Base-by-base conservation (phyloP, 2,797 vertebrate genomes). In the Lagocephalus sceleratus region DNA sequence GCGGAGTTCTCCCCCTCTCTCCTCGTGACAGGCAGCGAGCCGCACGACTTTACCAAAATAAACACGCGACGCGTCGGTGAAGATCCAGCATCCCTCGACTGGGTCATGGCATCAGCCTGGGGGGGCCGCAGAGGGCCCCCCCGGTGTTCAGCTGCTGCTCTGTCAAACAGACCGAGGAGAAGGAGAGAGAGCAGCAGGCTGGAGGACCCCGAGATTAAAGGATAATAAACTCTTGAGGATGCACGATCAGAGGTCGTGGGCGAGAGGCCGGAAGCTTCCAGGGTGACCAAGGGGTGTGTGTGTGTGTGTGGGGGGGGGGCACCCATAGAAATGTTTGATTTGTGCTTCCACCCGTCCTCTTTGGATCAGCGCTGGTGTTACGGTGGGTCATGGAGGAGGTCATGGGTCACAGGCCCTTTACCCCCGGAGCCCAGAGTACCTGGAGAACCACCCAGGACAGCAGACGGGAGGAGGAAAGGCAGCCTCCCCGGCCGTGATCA, bases 181-280 rank as follows among this genome's bases (percentile, higher is more conserved):
- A 58, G 5, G 39, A 41, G 41, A 41, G 41, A 73, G 16, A 64
- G 55, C 55, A 47, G 48, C 39, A 49, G 52, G 51, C 61, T 3
- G 5, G 51, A 69, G 55, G 64, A 69, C 68, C 63, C 60, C 50
- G 0, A 66, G 79, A 85, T 77, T 77, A 73, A 74, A 78, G 68
- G 68, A 84, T 66, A 87, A 87, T 68, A 85, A 85, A 75, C 75
- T 57, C 56, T n/a, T 47, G 35, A 56, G 60, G 57, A 22, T 66
- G 78, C 72, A 77, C 69, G 63, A 61, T 39, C 12, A 40, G 66
- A 49, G 54, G 29, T 21, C 14, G 19, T 47, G 58, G 9, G 60
- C 55, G 47, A 50, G 62, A 3, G 35, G 39, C 41, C 15, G 45
- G 54, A 50, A 68, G 47, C 29, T 19, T 53, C 11, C 55, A 1